Percentiles rank a stretch among this genome's conserved stretches.
These are phyloP conservation scores for Cygnus atratus DNA, from an alignment of 2,113 vertebrate genomes.

Conservation along the genomic window DNA sequence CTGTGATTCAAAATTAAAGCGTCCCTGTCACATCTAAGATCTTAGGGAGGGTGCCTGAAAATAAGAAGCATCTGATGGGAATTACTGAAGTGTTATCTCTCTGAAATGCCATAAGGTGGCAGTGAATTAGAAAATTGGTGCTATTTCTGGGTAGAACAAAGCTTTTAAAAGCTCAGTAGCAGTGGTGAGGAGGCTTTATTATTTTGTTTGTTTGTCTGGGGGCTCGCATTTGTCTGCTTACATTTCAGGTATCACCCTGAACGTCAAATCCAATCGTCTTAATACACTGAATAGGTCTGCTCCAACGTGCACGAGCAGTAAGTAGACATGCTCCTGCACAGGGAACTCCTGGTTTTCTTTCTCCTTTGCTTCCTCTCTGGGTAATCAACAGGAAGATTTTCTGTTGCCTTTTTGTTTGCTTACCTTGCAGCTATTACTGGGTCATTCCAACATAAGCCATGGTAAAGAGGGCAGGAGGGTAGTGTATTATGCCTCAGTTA, in stretches of 20 bases:
- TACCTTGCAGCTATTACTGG: neutral
- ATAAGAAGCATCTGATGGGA: rapidly evolving
- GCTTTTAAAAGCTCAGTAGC: neutral
- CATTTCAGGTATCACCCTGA: neutral
- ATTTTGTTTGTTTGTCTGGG: neutral
- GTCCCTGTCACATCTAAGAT: neutral
- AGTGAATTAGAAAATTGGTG: constrained; percentile 41
- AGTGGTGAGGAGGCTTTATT: neutral
- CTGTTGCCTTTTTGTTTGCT: neutral
- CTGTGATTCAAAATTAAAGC: neutral
- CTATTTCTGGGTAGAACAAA: constrained; percentile 13
- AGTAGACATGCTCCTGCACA: neutral
- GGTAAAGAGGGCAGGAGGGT: neutral
- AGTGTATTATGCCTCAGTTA: neutral
- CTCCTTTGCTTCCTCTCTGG: neutral
- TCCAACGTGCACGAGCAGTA: neutral
- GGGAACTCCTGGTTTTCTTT: neutral
- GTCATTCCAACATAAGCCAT: neutral
- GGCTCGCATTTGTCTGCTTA: neutral
- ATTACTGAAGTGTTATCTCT: constrained; percentile 37
- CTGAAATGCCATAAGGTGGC: constrained; percentile 62
- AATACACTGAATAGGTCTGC: neutral
- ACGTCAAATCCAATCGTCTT: neutral
- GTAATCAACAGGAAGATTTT: neutral
- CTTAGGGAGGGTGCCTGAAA: neutral